Base-by-base conservation (phyloP, 2,113 vertebrate genomes). In the Laticauda laticaudata region DNA sequence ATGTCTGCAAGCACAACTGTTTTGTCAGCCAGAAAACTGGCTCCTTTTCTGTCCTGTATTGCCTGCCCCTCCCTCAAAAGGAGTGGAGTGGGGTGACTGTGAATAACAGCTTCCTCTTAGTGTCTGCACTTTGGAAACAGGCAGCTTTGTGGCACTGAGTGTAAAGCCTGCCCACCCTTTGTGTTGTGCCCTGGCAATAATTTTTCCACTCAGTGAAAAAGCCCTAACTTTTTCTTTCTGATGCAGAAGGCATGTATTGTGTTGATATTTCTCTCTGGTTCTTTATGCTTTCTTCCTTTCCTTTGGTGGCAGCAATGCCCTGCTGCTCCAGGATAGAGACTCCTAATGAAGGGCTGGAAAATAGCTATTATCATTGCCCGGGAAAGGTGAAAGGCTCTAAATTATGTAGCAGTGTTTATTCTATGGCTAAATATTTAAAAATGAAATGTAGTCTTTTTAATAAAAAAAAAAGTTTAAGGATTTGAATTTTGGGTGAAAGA, bases 381-480 rank as follows among this genome's bases (percentile, higher is more conserved):
- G 87, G 61, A 85, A 88, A 88, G 61, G 54, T 23, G 34, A 64
- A 81, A 43, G 61, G 43, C 24, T 61, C 43, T 59, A 56, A 89
- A n/a, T 24, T 85, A 45, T 89, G 87, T 91, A 86, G 88, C 93
- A 86, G 90, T 93, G 93, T 93, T 93, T 89, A 85, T 89, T 93
- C 90, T 89, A 86, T 91, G 90, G 64, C 87, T 91, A 54, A 91
- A 64, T 93, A 93, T 93, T 93, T 91, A 93, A 93, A 93, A 91
- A 34, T 57, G 91, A 91, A 86, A 75, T 91, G 93, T 93, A 93
- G 93, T 91, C 69, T 93, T 93, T 93, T 89, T 91, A 93, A 93
- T 93, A 53, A 94, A 92, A 90, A 89, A 89, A 89, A 53, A 91
- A 34, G 64, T 87, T 90, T 29, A 86, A 92, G 59, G 54, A 89